These are phyloP conservation scores for Gila robusta DNA, from an alignment of 2,797 vertebrate genomes.

Conservation along the genomic window DNA sequence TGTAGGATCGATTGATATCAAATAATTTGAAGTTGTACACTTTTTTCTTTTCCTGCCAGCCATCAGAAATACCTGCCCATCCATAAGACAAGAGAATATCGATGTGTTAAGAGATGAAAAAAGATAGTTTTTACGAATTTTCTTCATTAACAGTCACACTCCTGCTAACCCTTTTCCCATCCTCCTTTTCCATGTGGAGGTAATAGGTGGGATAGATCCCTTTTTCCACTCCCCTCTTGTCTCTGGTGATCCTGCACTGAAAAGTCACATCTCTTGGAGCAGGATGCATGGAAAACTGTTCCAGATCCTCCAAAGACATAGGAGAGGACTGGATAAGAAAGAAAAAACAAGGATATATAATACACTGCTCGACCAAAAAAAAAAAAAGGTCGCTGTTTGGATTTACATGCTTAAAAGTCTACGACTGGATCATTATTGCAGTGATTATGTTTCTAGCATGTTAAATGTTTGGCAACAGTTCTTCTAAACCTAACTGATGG, in stretches of 20 bases:
- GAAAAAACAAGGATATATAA: neutral
- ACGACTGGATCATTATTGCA: too few relatives aligned
- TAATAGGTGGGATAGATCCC: constrained; percentile 90
- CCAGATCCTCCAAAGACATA: constrained; percentile 79
- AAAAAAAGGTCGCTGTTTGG: too few relatives aligned
- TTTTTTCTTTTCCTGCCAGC: constrained; percentile 90
- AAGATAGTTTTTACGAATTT: neutral
- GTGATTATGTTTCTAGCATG: too few relatives aligned
- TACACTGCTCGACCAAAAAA: too few relatives aligned
- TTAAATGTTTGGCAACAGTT: too few relatives aligned
- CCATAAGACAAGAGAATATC: constrained; percentile 3
- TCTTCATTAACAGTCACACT: constrained; percentile 7
- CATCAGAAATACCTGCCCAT: constrained; percentile 87
- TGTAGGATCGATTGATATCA: constrained; percentile 87
- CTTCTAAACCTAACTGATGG: too few relatives aligned
- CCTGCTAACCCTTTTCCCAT: constrained; percentile 80
- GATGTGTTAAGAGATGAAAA: neutral
- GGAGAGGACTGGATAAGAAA: constrained; percentile 48
- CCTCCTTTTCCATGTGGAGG: constrained; percentile 87
- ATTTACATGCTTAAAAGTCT: too few relatives aligned
- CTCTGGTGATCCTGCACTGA: constrained; percentile 86
- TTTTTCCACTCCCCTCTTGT: constrained; percentile 87
- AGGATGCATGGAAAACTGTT: constrained; percentile 82
- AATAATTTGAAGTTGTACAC: constrained; percentile 91
- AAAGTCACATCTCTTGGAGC: constrained; percentile 77